These are phyloP conservation scores for Digitonthophagus gazella DNA, from an alignment of 2,888 invertebrate genomes.

Conservation along the genomic window DNA sequence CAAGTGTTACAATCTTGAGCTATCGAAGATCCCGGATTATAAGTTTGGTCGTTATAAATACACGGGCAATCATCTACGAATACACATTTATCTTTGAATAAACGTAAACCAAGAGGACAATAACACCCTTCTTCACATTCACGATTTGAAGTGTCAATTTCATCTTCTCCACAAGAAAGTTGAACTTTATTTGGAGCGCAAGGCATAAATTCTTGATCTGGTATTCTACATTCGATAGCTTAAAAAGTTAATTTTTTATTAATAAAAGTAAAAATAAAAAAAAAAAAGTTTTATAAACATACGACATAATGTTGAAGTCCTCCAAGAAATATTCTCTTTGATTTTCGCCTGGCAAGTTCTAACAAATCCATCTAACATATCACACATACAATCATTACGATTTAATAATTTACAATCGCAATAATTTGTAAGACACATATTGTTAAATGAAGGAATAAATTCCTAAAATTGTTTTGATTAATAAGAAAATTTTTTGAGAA, in stretches of 20 bases:
- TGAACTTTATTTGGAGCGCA: conserved; percentile 9
- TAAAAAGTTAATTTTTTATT: not conserved
- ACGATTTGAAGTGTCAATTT: no score
- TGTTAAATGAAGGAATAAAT: not conserved
- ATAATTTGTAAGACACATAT: conserved; percentile 11
- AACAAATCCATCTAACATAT: conserved; percentile 13
- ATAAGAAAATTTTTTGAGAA: no score
- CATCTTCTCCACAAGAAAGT: not conserved
- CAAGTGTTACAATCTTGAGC: conserved; percentile 78
- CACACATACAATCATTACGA: conserved; percentile 15
- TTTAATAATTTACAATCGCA: conserved; percentile 2
- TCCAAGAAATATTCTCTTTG: not conserved
- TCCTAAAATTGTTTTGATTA: no score
- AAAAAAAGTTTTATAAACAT: not conserved
- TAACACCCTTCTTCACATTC: conserved; percentile 19
- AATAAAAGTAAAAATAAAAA: no score
- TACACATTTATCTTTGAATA: conserved; percentile 9
- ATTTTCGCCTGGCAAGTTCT: conserved; percentile 7
- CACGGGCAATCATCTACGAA: conserved; percentile 50
- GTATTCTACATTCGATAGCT: not conserved
- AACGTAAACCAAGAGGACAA: not conserved
- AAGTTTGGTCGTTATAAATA: conserved; percentile 76
- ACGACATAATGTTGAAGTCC: conserved; percentile 12
- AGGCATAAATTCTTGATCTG: not conserved
- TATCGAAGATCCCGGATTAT: conserved; percentile 66